Base-by-base conservation (phyloP, 2,113 vertebrate species). In the Nicator chloris region DNA sequence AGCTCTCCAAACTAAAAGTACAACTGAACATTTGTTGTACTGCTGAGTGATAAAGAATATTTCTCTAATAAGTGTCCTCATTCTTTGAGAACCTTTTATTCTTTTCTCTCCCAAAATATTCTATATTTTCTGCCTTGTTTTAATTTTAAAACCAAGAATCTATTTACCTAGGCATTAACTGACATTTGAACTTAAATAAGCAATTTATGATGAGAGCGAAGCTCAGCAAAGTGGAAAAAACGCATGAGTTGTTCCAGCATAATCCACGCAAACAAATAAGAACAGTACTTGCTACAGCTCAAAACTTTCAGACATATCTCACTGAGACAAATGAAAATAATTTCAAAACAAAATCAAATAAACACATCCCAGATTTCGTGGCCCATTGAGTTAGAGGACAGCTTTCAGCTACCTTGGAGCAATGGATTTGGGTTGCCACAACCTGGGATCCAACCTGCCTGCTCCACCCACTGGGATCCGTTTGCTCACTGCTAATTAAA, bases 131-230 rank as follows among this genome's bases (percentile, higher is more conserved):
- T 51, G 3, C 11, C 61, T 54, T 57, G 31, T n/a, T 75, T 83
- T 20, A 50, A 66, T 63, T 93, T 83, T 68, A 78, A 93, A 86
- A 56, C 8, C 66, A 45, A 22, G 4, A 56, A 59, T 50, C 63
- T 68, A 53, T 92, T 91, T 65, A 63, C 64, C 15, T 72, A 50
- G 42, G 27, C 83, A 92, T 63, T 86, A 92, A 60, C 42, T 78
- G 72, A 66, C 51, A 78, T 81, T 84, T 95, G 69, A 88, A 84
- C 83, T 66, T 84, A 86, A 90, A 70, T 70, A 90, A 93, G 81
- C 31, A 75, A 86, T 78, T 93, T 68, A 71, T 26, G 7, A 40
- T 66, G 49, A 76, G 37, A 81, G 17, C 4, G 8, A 91, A 89
- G 53, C 73, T 90, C 83, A 68, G 56, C 31, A 89, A 80, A 92